Conservation (phyloP, 1,140 invertebrate species). For the Drosophila sp. region DNA sequence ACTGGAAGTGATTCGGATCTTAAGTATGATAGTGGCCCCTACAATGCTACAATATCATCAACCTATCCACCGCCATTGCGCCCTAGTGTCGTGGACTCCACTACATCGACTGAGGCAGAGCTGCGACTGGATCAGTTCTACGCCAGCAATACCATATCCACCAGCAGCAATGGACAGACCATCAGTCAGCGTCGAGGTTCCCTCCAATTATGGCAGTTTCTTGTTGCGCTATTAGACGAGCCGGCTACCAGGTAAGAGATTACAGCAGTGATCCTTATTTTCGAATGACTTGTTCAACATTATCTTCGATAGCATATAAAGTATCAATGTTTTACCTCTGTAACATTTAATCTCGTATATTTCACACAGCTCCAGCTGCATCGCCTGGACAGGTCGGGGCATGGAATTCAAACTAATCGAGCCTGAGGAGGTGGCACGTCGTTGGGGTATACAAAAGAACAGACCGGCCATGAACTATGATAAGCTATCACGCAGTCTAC, state of each 20-base stretch:
- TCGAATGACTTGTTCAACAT: no score
- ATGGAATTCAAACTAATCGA: slow-evolving; percentile 98
- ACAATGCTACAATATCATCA: slow-evolving; percentile 76
- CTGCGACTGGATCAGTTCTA: slow-evolving; percentile 77
- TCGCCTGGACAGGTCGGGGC: slow-evolving; percentile 97
- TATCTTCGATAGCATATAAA: no score
- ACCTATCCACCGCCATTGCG: slow-evolving; percentile 69
- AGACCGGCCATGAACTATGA: slow-evolving; percentile 99
- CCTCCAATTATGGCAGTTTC: slow-evolving; percentile 97
- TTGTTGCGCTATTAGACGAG: slow-evolving; percentile 95
- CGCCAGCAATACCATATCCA: slow-evolving; percentile 74
- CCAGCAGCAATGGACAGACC: slow-evolving; percentile 69
- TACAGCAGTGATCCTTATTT: no score
- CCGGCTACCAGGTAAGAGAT: slow-evolving; percentile 85
- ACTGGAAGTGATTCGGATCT: slow-evolving; percentile 57
- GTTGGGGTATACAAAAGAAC: slow-evolving; percentile 94
- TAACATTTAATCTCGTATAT: no score
- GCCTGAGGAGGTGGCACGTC: slow-evolving; percentile 94
- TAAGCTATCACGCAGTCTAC: slow-evolving; percentile 95
- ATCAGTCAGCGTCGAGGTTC: slow-evolving; percentile 89
- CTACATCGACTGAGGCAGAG: slow-evolving; percentile 78
- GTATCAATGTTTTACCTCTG: no score
- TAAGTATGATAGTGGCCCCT: slow-evolving; percentile 80
- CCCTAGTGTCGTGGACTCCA: slow-evolving; percentile 72
- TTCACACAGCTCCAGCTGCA: slow-evolving; percentile 91